These are phyloP conservation scores for Podarcis cretensis DNA, from an alignment of 2,113 vertebrate genomes.

Conservation along the genomic window DNA sequence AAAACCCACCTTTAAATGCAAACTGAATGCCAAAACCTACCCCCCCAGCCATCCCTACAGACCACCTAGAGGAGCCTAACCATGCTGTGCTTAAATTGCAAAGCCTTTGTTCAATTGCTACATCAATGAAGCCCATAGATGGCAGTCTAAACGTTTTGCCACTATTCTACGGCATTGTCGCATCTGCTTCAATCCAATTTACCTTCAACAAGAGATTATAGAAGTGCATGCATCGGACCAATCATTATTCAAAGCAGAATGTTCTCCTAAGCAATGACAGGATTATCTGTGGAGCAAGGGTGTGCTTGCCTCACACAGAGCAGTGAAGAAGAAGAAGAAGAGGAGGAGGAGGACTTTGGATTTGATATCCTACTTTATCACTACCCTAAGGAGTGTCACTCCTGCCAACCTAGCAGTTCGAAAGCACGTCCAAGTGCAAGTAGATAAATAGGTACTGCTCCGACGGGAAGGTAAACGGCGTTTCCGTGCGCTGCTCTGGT, in stretches of 20 bases:
- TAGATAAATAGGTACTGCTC: no score
- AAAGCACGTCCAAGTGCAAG: no score
- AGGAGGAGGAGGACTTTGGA: no score
- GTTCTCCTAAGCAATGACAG: constrained; percentile 56
- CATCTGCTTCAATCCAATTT: constrained; percentile 1
- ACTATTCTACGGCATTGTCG: neutral
- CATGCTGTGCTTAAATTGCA: neutral
- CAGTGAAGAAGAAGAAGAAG: no score
- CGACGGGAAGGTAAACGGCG: no score
- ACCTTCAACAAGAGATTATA: constrained; percentile 47
- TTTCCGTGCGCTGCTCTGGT: no score
- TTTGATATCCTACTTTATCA: no score
- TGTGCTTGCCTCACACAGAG: neutral
- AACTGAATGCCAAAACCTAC: no score
- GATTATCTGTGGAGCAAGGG: constrained; percentile 31
- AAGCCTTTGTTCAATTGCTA: accelerated
- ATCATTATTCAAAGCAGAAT: constrained; percentile 51
- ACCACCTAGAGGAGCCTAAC: neutral
- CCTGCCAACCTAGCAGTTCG: no score
- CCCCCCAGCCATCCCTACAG: no score
- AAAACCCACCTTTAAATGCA: no score
- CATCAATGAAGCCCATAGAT: constrained; percentile 34
- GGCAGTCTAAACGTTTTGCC: constrained; percentile 64
- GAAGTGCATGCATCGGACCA: constrained; percentile 27
- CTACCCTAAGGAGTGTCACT: no score